Base-by-base conservation (phyloP, 2,113 vertebrate genomes). In the Raja brachyura region DNA sequence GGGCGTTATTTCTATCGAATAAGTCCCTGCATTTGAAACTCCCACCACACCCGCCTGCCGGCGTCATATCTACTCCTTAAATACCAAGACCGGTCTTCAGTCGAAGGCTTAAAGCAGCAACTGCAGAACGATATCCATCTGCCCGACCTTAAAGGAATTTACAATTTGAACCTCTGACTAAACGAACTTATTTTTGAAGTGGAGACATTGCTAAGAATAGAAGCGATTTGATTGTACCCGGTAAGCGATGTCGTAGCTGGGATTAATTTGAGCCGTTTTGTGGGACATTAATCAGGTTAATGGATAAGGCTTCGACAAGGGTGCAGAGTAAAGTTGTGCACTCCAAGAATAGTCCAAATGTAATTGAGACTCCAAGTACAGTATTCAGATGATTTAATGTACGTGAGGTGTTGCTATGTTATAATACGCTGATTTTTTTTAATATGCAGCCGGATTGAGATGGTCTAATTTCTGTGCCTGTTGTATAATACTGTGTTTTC, bases 21-120 rank as follows among this genome's bases (percentile, higher is more conserved):
- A 48, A 59, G 25, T 59, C 61, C 83, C 59, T 88, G 83, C 56
- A 88, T 66, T 88, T 61, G 59, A 88, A 61, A 63, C 83, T 88
- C 83, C 83, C 83, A 88, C 83, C 83, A 66, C 83, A 88, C 83
- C 83, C 83, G 59, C 59, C 28, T 61, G 59, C 61, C 83, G n/a
- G 83, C 83, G 83, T 88, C 83, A 88, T 31, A n/a, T 66, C 83
- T 88, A 63, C 83, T 31, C 28, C n/a, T 88, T 88, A 88, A 88
- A 88, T 88, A 88, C 28, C 83, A 66, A 63, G 59, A 33, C 83
- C n/a, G 63, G 10, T 0, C 25, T 61, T 16, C 11, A 31, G 83
- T n/a, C 83, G 28, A 86, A 5, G 28, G 28, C 59, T 88, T 88
- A 88, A 88, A 88, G 83, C 59, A 63, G 59, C 83, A 88, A 63